Base-by-base conservation (phyloP, 2,888 invertebrate genomes). In the Agrilus mali region DNA sequence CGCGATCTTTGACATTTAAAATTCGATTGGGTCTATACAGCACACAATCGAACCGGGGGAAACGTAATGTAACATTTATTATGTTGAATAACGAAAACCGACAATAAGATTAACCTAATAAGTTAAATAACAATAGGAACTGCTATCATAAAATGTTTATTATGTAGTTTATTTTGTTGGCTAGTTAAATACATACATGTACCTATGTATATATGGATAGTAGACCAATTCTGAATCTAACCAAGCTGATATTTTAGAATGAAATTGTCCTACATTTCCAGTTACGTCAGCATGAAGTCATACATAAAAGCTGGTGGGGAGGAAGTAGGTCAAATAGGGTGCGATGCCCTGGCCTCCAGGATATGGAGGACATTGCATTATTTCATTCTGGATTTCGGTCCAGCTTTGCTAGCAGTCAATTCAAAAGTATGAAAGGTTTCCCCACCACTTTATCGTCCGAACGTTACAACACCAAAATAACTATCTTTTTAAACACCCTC, bases 291-390 rank as follows among this genome's bases (percentile, higher is more conserved):
- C 64, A 47, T 60, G 61, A 64, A 59, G 63, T 65, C 65, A 64
- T 58, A 56, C 51, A 58, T 58, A 52, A 46, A 48, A 48, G 34
- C 37, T 46, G 38, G 46, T 45, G 51, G 48, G 48, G 48, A 68
- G 69, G 74, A 79, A 75, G 68, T 78, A 69, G 78, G 77, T 76
- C 77, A 73, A 68, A 68, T 71, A 73, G 76, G 76, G 72, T 76
- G 74, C 77, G 77, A 72, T 72, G 71, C 69, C 74, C 75, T 68
- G 75, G 60, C 58, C 58, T 54, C 54, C 56, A 56, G 61, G 62
- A 64, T 62, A 22, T 22, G 61, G 64, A 64, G 63, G 63, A 59
- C 63, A 58, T 53, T 58, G 57, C 57, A 60, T 57, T 57, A 55
- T 56, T 63, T 60, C 61, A 59, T 60, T 61, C 60, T 60, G 55